Percentiles rank a stretch among this genome's conserved stretches.
phyloP scores from a whole-genome alignment of 2,888 invertebrate genomes.

The Brachycybe producta region DNA sequence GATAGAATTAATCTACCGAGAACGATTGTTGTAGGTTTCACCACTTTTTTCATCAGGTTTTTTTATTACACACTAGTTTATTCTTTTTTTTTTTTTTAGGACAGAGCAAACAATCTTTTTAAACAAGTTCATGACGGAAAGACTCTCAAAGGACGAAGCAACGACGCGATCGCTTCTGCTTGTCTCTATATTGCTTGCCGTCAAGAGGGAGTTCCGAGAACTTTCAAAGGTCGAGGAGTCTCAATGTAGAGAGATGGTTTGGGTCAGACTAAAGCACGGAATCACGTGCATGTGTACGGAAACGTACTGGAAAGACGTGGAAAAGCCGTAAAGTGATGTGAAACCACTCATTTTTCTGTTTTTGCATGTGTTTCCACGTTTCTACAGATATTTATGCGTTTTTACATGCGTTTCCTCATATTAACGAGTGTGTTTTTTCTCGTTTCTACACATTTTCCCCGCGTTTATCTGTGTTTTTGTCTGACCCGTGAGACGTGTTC shows the following conservation, averaged over 20 bases:
- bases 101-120: slow-evolving; percentile 89
- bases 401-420: background rate
- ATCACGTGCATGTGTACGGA: no score
- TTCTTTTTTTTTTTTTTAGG: slow-evolving; percentile 35
- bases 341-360: no score
- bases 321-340: no score
- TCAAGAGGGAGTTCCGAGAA: slow-evolving; percentile 95
- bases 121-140: slow-evolving; percentile 94
- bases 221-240: slow-evolving; percentile 59
- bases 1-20: slow-evolving; percentile 93
- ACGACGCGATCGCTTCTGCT: slow-evolving; percentile 96
- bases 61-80: background rate
- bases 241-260: no score
- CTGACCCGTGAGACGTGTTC: no score
- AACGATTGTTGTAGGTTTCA: slow-evolving; percentile 59
- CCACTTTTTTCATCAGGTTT: slow-evolving; percentile 11
- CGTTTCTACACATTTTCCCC: no score
- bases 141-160: slow-evolving; percentile 85
- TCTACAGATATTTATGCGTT: background rate
- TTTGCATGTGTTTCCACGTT: background rate
- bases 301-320: no score
- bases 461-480: no score
- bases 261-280: no score
- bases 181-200: slow-evolving; percentile 97
- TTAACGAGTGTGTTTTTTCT: background rate